Conservation (phyloP, 1,140 invertebrate species). For the Drosophila insularis region DNA sequence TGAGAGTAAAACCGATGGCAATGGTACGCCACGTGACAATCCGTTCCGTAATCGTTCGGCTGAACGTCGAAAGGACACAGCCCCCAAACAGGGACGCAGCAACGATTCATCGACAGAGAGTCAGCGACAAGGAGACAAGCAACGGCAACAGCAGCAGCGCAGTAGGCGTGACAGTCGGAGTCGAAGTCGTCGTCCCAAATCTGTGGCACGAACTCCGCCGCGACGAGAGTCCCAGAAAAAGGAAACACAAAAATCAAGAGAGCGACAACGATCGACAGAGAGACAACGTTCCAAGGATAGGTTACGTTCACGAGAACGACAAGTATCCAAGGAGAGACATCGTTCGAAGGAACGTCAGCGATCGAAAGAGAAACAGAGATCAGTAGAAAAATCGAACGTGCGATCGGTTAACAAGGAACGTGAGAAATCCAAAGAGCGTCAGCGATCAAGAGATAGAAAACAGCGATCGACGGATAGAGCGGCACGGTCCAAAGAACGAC, state of each 20-base stretch:
- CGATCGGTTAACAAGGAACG: slow-evolving; percentile 22
- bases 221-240: slow-evolving; percentile 29
- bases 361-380: slow-evolving; percentile 36
- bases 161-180: slow-evolving; percentile 17
- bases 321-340: slow-evolving; percentile 18
- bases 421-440: slow-evolving; percentile 34
- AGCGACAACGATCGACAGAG: slow-evolving; percentile 18
- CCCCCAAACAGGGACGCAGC: slow-evolving; percentile 31
- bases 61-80: slow-evolving; percentile 51
- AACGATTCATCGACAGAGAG: slow-evolving; percentile 42
- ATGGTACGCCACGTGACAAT: slow-evolving; percentile 47
- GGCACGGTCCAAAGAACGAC: background rate
- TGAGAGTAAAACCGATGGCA: slow-evolving; percentile 21
- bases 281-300: slow-evolving; percentile 21
- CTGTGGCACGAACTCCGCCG: slow-evolving; percentile 42
- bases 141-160: background rate
- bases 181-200: slow-evolving; percentile 26
- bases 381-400: slow-evolving; percentile 11
- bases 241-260: slow-evolving; percentile 17
- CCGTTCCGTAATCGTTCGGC: slow-evolving; percentile 60
- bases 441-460: slow-evolving; percentile 27
- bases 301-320: slow-evolving; percentile 25
- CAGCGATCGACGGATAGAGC: slow-evolving; percentile 2
- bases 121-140: slow-evolving; percentile 4
- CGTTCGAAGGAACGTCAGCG: slow-evolving; percentile 22